These are phyloP conservation scores for Sebastes matsubarae DNA, from an alignment of 2,797 vertebrate species.

Conservation along the genomic window DNA sequence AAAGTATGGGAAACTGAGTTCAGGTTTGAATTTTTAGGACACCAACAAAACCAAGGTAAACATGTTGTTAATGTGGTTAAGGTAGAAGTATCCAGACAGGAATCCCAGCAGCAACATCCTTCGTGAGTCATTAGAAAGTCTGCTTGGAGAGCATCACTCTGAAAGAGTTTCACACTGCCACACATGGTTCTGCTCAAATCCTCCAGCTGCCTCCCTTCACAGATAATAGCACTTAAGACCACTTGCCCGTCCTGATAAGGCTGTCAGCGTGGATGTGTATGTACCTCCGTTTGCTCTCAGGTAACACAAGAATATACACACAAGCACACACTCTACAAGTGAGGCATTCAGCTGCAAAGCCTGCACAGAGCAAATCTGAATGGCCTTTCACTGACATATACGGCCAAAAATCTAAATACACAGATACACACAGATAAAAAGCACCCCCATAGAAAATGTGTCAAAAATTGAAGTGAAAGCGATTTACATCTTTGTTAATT, in stretches of 20 bases:
- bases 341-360: neutral
- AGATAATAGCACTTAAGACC: constrained; percentile 56
- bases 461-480: constrained; percentile 14
- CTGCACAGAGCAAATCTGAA: neutral
- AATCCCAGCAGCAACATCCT: constrained; percentile 41
- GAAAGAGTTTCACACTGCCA: constrained; percentile 49
- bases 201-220: constrained; percentile 49
- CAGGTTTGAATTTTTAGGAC: neutral
- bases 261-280: constrained; percentile 24
- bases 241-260: constrained; percentile 52
- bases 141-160: constrained; percentile 41
- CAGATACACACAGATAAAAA: neutral
- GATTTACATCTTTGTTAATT: constrained; percentile 22
- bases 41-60: neutral
- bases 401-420: neutral
- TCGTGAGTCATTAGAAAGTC: constrained; percentile 58
- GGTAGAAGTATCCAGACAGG: constrained; percentile 5
- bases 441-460: neutral
- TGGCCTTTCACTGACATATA: neutral
- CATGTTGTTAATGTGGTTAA: constrained; percentile 3
- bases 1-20: neutral
- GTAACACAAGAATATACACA: neutral
- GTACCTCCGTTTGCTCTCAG: neutral
- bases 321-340: neutral
- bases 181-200: constrained; percentile 55